Evolutionary conservation across 2,113 vertebrate species (phyloP).

Genomic region (Campylomormyrus numenius): DNA sequence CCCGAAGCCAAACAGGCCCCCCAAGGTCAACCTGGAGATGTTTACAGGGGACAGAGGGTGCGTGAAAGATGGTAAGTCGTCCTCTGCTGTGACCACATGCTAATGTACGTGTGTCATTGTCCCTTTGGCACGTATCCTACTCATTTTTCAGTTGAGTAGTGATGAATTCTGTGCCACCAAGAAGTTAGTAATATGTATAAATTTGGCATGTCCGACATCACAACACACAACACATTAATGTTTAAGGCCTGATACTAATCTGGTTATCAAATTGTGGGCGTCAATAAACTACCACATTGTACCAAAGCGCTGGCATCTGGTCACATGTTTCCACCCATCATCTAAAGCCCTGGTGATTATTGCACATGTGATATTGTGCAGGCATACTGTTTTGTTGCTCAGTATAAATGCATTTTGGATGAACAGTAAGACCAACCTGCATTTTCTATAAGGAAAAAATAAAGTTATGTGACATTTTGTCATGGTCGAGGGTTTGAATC

Average conservation of each 20-base stretch:
- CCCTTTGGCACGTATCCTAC: background rate
- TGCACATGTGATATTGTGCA: background rate
- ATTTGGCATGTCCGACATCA: background rate
- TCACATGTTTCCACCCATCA: background rate
- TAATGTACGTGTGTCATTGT: background rate
- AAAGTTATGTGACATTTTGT: background rate
- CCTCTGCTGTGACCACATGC: background rate
- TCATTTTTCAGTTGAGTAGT: background rate
- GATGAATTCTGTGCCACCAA: background rate
- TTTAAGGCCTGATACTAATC: background rate
- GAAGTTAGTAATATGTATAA: background rate
- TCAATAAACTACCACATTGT: background rate
- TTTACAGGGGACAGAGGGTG: constrained; percentile 45
- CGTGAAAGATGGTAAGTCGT: constrained; percentile 43
- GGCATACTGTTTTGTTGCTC: background rate
- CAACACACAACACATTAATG: background rate
- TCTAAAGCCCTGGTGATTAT: background rate
- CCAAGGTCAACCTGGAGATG: constrained; percentile 62
- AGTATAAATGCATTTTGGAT: background rate
- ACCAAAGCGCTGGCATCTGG: background rate
- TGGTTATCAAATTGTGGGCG: background rate
- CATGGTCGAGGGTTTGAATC: background rate
- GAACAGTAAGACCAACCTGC: background rate
- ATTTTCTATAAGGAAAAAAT: background rate
- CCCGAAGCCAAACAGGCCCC: constrained; percentile 76